These are phyloP conservation scores for Calephelis virginiensis DNA, from an alignment of 1,140 invertebrate genomes.

Conservation along the genomic window DNA sequence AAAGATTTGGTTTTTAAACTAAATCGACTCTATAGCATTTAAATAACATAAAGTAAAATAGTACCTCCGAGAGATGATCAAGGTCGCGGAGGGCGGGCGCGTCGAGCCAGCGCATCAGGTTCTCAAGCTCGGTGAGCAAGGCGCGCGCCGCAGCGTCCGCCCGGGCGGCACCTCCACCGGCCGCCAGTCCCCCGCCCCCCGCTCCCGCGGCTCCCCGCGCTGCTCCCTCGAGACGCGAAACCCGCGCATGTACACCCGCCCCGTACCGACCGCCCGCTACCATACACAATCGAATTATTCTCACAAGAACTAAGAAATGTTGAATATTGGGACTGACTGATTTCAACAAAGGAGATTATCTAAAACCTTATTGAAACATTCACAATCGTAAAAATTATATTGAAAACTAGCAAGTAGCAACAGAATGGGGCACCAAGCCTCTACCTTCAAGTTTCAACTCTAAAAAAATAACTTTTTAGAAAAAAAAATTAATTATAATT, in stretches of 20 bases:
- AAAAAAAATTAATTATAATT: no score
- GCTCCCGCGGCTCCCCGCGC: slow-evolving; percentile 39
- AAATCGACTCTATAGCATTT: no score
- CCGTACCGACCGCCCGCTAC: slow-evolving; percentile 28
- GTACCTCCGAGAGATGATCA: slow-evolving; percentile 44
- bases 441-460: no score
- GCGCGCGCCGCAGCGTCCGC: slow-evolving; percentile 46
- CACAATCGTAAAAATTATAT: no score
- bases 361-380: neutral
- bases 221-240: slow-evolving; percentile 35
- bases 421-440: no score
- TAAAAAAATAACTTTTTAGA: no score
- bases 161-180: slow-evolving; percentile 47
- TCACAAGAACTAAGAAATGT: neutral
- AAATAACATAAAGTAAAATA: no score
- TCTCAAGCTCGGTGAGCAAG: slow-evolving; percentile 42
- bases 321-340: neutral
- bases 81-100: slow-evolving; percentile 45
- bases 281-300: neutral
- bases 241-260: slow-evolving; percentile 25
- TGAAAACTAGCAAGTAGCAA: no score
- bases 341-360: neutral
- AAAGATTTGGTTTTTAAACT: no score
- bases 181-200: slow-evolving; percentile 40
- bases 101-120: slow-evolving; percentile 50